Conservation (phyloP, 2,888 invertebrate genomes). For the Aporophyla nigra region DNA sequence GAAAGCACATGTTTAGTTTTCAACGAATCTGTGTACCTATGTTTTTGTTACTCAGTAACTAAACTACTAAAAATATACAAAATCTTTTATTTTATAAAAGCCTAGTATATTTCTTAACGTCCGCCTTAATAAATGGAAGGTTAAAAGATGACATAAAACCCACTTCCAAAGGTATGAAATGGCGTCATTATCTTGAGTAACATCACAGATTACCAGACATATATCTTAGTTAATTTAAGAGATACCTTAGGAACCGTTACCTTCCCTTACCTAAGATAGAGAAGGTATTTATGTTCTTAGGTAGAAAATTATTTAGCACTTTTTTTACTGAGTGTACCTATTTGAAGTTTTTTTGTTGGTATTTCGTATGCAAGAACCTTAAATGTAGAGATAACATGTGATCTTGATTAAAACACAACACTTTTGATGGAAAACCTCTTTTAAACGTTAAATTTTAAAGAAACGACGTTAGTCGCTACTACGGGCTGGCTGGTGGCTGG, state of each 20-base stretch:
- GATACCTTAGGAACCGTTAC: slow-evolving; percentile 9
- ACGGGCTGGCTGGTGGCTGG: too few relatives aligned
- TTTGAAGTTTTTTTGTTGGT: neutral
- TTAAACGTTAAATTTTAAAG: too few relatives aligned
- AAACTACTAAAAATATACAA: neutral
- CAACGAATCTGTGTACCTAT: too few relatives aligned
- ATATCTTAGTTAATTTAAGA: slow-evolving; percentile 42
- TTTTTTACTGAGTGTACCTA: slow-evolving; percentile 10
- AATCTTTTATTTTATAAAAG: neutral
- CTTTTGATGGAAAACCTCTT: neutral
- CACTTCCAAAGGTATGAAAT: slow-evolving; percentile 34
- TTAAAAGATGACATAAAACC: slow-evolving; percentile 42
- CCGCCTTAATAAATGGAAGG: slow-evolving; percentile 26
- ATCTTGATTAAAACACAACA: neutral
- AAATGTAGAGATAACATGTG: neutral
- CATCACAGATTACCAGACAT: slow-evolving; percentile 26
- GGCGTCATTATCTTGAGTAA: slow-evolving; percentile 42
- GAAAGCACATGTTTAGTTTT: too few relatives aligned
- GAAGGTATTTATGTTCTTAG: neutral
- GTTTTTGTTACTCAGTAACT: too few relatives aligned
- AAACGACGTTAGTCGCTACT: too few relatives aligned
- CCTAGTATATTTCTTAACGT: slow-evolving; percentile 1
- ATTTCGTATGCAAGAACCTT: neutral
- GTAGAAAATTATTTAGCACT: neutral
- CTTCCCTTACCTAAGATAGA: slow-evolving; percentile 4